Evolutionary conservation across 2,888 invertebrate genomes (phyloP).

Genomic region (Orchesellides sinensis): DNA sequence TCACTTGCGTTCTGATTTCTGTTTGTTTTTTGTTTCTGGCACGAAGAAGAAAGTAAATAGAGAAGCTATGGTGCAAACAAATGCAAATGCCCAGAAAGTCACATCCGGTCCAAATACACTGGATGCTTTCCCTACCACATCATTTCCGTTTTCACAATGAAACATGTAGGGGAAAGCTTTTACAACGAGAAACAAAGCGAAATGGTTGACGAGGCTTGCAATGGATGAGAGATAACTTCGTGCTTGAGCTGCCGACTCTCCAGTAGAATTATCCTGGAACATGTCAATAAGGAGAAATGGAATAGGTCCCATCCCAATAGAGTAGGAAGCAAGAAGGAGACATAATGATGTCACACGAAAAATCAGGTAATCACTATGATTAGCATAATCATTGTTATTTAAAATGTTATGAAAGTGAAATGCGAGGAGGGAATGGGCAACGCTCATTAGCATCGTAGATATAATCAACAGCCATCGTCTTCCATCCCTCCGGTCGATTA

Average conservation of each 20-base stretch:
- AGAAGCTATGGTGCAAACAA: slow-evolving; percentile 79
- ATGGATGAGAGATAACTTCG: slow-evolving; percentile 83
- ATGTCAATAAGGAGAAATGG: slow-evolving; percentile 83
- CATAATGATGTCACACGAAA: slow-evolving; percentile 75
- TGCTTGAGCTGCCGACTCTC: slow-evolving; percentile 78
- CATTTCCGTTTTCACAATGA: slow-evolving; percentile 76
- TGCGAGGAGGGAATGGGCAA: slow-evolving; percentile 80
- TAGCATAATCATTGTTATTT: background rate
- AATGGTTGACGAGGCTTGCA: slow-evolving; percentile 81
- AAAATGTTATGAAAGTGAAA: slow-evolving; percentile 78
- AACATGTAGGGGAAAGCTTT: slow-evolving; percentile 81
- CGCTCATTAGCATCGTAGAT: slow-evolving; percentile 80
- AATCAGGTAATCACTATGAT: background rate
- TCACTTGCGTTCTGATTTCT: no score
- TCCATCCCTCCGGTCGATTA: slow-evolving; percentile 82
- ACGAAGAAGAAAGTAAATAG: slow-evolving; percentile 80
- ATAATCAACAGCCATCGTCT: slow-evolving; percentile 81
- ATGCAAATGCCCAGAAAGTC: slow-evolving; percentile 81
- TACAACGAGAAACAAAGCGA: slow-evolving; percentile 81
- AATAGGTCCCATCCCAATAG: slow-evolving; percentile 82
- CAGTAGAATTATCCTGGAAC: slow-evolving; percentile 77
- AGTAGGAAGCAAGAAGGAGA: slow-evolving; percentile 81
- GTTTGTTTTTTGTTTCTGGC: slow-evolving; percentile 82
- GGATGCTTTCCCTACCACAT: background rate
- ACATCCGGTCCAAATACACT: slow-evolving; percentile 78